Conservation (phyloP, 2,888 invertebrate species). For the Apotomis turbidana region DNA sequence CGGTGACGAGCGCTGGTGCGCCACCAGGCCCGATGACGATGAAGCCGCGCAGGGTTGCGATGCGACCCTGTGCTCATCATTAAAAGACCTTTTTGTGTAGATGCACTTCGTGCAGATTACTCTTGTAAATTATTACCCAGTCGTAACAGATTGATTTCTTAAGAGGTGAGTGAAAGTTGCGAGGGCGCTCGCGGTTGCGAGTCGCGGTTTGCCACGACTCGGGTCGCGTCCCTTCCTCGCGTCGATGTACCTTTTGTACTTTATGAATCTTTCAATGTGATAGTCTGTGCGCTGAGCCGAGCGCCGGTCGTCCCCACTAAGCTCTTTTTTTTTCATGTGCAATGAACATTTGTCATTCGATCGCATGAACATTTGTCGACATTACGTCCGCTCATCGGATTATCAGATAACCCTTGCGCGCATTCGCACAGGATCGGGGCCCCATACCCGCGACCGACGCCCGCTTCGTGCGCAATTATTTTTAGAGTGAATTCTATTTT, state of each 20-base stretch:
- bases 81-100: slow-evolving; percentile 95
- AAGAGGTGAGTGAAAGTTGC: slow-evolving; percentile 58
- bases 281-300: slow-evolving; percentile 67
- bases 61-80: slow-evolving; percentile 91
- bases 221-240: slow-evolving; percentile 46
- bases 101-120: slow-evolving; percentile 59
- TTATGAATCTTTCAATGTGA: slow-evolving; percentile 83
- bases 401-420: not conserved
- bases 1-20: slow-evolving; percentile 84
- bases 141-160: slow-evolving; percentile 68
- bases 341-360: too few relatives aligned
- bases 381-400: not conserved
- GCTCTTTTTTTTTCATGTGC: slow-evolving; percentile 7
- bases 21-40: slow-evolving; percentile 87
- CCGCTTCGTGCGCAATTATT: slow-evolving; percentile 72
- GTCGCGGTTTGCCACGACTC: slow-evolving; percentile 48
- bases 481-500: slow-evolving; percentile 84
- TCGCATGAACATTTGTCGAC: not conserved
- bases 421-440: slow-evolving; percentile 23
- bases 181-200: slow-evolving; percentile 50
- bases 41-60: slow-evolving; percentile 90
- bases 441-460: slow-evolving; percentile 74
- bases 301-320: slow-evolving; percentile 68
- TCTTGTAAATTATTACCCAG: slow-evolving; percentile 73
- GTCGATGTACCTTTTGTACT: slow-evolving; percentile 66